These are phyloP conservation scores for Nettapus auritus DNA, from an alignment of 2,113 vertebrate genomes.

Conservation along the genomic window DNA sequence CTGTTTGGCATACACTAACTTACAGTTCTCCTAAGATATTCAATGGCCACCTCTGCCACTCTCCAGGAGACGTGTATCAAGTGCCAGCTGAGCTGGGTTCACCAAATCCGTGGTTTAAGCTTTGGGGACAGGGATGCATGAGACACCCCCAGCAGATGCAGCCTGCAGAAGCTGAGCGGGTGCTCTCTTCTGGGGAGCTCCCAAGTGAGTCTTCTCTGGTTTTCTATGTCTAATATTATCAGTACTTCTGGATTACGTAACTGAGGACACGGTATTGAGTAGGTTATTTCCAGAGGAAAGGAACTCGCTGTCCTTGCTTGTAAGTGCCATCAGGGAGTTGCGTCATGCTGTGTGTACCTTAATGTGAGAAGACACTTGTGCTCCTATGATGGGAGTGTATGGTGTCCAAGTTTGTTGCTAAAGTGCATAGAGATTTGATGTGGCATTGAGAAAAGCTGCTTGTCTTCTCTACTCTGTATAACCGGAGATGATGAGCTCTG, in stretches of 20 bases:
- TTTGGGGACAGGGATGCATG: not conserved
- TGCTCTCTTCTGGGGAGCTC: not conserved
- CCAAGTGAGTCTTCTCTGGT: rapidly evolving
- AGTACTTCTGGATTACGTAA: rapidly evolving
- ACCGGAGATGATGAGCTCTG: rapidly evolving
- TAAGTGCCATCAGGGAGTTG: not conserved
- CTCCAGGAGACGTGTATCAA: not conserved
- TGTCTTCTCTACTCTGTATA: not conserved
- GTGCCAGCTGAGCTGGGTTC: not conserved
- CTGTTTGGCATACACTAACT: not conserved
- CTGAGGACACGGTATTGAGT: not conserved
- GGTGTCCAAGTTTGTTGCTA: rapidly evolving
- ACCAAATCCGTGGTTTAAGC: not conserved
- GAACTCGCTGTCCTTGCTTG: not conserved
- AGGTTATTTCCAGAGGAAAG: not conserved
- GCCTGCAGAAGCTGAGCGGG: rapidly evolving
- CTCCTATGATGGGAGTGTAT: rapidly evolving
- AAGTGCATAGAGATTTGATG: rapidly evolving
- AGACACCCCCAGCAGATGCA: not conserved
- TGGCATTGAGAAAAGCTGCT: not conserved
- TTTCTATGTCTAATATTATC: not conserved
- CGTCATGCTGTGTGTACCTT: not conserved
- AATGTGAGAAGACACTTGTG: not conserved
- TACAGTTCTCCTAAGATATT: rapidly evolving
- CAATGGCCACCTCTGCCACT: rapidly evolving